phyloP scores from a whole-genome alignment of 2,113 vertebrate species.

The Malurus cyaneus region DNA sequence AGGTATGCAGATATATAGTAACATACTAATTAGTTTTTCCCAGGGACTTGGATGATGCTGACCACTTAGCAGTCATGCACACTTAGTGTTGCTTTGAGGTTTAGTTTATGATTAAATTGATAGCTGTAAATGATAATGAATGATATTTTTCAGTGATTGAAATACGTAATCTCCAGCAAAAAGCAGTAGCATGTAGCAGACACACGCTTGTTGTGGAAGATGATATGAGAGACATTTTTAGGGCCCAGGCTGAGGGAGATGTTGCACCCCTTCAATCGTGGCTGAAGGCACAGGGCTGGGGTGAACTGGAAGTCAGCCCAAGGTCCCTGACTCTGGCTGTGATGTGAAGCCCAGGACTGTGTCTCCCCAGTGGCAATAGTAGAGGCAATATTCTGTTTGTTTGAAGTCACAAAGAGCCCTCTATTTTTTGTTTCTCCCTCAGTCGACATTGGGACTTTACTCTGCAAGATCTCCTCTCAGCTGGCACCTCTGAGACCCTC shows the following conservation, averaged over 20 bases:
- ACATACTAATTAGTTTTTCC: slow-evolving; percentile 63
- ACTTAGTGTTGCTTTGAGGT: slow-evolving; percentile 30
- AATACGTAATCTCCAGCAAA: slow-evolving; percentile 55
- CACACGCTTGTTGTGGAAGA: neutral
- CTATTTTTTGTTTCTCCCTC: neutral
- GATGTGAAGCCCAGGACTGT: neutral
- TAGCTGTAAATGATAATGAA: neutral
- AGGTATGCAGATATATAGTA: slow-evolving; percentile 37
- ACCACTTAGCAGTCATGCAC: slow-evolving; percentile 28
- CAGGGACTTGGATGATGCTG: slow-evolving; percentile 4
- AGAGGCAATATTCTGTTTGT: neutral
- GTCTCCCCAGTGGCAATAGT: rapidly evolving
- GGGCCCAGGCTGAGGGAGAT: neutral
- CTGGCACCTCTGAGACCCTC: neutral
- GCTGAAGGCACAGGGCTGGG: rapidly evolving
- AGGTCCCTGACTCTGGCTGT: neutral
- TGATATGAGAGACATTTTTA: neutral
- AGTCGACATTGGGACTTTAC: neutral
- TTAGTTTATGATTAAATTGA: slow-evolving; percentile 17
- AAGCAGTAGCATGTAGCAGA: slow-evolving; percentile 13
- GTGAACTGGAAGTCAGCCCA: neutral
- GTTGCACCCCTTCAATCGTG: neutral
- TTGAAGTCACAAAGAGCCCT: neutral
- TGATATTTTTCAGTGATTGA: slow-evolving; percentile 49
- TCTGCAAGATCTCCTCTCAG: neutral